phyloP scores from a whole-genome alignment of 2,113 vertebrate species.

The Callopanchax toddi region DNA sequence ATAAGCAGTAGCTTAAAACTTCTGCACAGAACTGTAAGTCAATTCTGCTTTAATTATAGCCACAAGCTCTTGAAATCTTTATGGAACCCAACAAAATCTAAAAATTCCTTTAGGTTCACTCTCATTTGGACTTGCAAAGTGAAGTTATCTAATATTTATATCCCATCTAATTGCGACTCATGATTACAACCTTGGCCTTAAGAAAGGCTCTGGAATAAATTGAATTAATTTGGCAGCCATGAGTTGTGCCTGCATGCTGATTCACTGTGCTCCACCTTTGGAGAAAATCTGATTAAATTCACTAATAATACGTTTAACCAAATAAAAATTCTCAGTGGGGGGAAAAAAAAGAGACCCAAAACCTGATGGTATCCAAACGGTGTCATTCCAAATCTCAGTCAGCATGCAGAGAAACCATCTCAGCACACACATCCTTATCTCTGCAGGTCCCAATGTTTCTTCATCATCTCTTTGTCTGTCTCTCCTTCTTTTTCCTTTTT shows the following conservation, averaged over 20 bases:
- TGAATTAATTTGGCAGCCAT: slow-evolving; percentile 70
- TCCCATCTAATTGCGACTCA: slow-evolving; percentile 68
- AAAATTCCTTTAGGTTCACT: slow-evolving; percentile 53
- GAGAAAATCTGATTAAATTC: slow-evolving; percentile 60
- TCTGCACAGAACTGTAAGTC: not conserved
- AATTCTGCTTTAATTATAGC: slow-evolving; percentile 50
- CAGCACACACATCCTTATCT: slow-evolving; percentile 9
- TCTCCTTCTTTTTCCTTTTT: slow-evolving; percentile 11
- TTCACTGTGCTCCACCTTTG: slow-evolving; percentile 53
- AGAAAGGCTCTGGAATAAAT: slow-evolving; percentile 70
- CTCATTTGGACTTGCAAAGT: slow-evolving; percentile 44
- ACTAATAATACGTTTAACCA: slow-evolving; percentile 58
- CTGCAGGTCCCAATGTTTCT: slow-evolving; percentile 31
- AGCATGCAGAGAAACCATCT: slow-evolving; percentile 1
- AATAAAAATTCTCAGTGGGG: slow-evolving; percentile 32
- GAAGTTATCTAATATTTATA: slow-evolving; percentile 71
- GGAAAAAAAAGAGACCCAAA: slow-evolving; percentile 17
- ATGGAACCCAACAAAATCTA: slow-evolving; percentile 56
- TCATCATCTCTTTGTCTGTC: slow-evolving; percentile 32
- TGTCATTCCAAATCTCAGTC: not conserved
- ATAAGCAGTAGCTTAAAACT: not conserved
- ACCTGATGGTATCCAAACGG: slow-evolving; percentile 27
- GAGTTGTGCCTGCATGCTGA: slow-evolving; percentile 66
- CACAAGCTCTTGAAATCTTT: slow-evolving; percentile 32
- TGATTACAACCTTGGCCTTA: slow-evolving; percentile 73